phyloP scores from a whole-genome alignment of 2,888 invertebrate genomes.

The Desoria tigrina region DNA sequence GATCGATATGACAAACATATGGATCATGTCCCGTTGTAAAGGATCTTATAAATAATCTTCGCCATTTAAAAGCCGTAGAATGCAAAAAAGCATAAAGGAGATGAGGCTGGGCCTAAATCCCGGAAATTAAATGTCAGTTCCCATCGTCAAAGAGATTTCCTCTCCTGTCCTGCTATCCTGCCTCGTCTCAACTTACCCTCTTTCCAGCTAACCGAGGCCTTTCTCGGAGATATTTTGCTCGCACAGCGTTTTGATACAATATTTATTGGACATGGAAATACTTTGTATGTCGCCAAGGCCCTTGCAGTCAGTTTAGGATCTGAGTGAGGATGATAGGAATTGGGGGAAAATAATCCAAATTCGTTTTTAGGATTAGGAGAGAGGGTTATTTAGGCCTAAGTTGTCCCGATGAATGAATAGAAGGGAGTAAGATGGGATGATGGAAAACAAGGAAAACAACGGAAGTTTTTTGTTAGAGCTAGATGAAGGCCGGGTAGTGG shows the following conservation, averaged over 20 bases:
- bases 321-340: background rate
- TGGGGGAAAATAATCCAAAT: slow-evolving; percentile 3
- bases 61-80: no score
- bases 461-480: slow-evolving; percentile 12
- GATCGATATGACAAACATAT: no score
- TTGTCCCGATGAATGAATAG: slow-evolving; percentile 1
- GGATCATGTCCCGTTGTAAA: no score
- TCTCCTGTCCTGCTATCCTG: slow-evolving; percentile 24
- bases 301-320: background rate
- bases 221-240: background rate
- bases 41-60: no score
- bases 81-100: slow-evolving; percentile 25
- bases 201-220: background rate
- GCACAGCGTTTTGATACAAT: background rate
- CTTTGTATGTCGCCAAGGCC: background rate
- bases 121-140: slow-evolving; percentile 44
- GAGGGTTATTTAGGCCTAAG: slow-evolving; percentile 1
- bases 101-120: slow-evolving; percentile 17
- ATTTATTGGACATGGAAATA: background rate
- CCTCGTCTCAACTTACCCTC: slow-evolving; percentile 22
- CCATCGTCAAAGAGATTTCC: slow-evolving; percentile 35
- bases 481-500: background rate
- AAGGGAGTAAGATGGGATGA: slow-evolving; percentile 3
- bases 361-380: background rate
- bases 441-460: slow-evolving; percentile 9